Base-by-base conservation (phyloP, 2,113 vertebrate genomes). In the Sterrhoptilus dennistouni region DNA sequence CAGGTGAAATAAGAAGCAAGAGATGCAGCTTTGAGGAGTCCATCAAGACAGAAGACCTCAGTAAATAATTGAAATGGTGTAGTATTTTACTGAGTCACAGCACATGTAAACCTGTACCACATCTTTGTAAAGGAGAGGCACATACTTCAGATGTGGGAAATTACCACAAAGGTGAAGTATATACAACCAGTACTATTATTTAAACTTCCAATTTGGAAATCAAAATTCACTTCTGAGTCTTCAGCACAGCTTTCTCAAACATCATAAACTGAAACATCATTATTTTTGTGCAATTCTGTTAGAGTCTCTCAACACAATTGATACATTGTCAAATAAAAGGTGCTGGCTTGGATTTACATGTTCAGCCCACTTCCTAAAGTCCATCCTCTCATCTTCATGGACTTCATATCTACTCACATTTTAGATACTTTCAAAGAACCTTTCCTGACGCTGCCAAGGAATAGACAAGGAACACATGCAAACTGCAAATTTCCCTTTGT, bases 151-250 rank as follows among this genome's bases (percentile, higher is more conserved):
- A 49, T 29, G 12, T 5, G 9, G 23, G 17, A 60, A 50, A 88
- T 8, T 8, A 66, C 3, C 2, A 2, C 21, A 2, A 7, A 77
- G 20, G 8, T 5, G 1, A 84, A 56, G 29, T 7, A 56, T n/a
- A 40, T 35, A 18, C 22, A 36, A 36, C 6, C 9, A 68, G 24
- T 36, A 71, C 7, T 29, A 42, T 28, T 35, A 49, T 52, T 80
- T 71, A 49, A 77, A 77, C 4, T 45, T 27, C 14, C 74, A 59
- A 59, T 33, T 12, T 25, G 27, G 38, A 89, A 87, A 53, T 70
- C 33, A 42, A 63, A 80, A 14, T 50, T 65, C n/a, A 50, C 27
- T 45, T 18, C 19, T 50, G 7, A 66, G 6, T 13, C 18, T 68
- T 89, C 47, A 75, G 60, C 52, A 36, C 33, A 74, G 35, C 22